These are phyloP conservation scores for Nothobranchius furzeri DNA, from an alignment of 2,113 vertebrate species.

Conservation along the genomic window DNA sequence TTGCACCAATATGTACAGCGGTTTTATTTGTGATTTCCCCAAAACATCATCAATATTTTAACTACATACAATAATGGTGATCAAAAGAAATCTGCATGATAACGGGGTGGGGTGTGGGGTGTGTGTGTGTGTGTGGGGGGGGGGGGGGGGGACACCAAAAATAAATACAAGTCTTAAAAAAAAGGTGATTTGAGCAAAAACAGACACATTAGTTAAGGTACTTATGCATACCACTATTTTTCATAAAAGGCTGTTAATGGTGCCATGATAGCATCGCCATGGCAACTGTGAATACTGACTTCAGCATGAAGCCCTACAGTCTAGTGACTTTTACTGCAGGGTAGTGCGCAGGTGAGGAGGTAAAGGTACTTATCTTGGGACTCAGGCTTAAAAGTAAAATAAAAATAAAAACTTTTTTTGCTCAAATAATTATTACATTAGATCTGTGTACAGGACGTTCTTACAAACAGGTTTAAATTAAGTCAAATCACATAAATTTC, in stretches of 20 bases:
- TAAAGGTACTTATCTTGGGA: slow-evolving; percentile 70
- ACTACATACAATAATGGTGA: slow-evolving; percentile 79
- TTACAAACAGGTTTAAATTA: slow-evolving; percentile 5
- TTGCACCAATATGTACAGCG: slow-evolving; percentile 80
- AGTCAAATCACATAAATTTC: slow-evolving; percentile 23
- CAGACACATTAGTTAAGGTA: slow-evolving; percentile 57
- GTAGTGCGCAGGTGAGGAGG: slow-evolving; percentile 50
- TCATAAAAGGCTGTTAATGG: slow-evolving; percentile 38
- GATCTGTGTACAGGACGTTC: slow-evolving; percentile 35
- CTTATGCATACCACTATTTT: slow-evolving; percentile 52
- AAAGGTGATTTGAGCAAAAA: slow-evolving; percentile 58
- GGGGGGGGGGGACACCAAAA: slow-evolving; percentile 26
- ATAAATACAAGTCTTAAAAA: slow-evolving; percentile 23
- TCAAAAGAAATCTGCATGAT: slow-evolving; percentile 73
- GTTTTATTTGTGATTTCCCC: slow-evolving; percentile 79
- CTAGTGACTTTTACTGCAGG: slow-evolving; percentile 58
- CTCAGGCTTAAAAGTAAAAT: slow-evolving; percentile 28
- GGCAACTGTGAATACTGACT: slow-evolving; percentile 52
- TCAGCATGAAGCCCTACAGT: slow-evolving; percentile 46
- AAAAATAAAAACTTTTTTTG: slow-evolving; percentile 15
- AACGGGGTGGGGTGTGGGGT: slow-evolving; percentile 43
- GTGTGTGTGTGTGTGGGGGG: too few relatives aligned
- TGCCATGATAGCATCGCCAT: slow-evolving; percentile 52
- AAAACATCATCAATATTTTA: slow-evolving; percentile 74
- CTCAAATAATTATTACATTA: neutral